A percentile compares a stretch with the other conserved stretches of the same genome.
Evolutionary conservation across 2,113 vertebrate genomes (phyloP).

Genomic region (Esox niger): DNA sequence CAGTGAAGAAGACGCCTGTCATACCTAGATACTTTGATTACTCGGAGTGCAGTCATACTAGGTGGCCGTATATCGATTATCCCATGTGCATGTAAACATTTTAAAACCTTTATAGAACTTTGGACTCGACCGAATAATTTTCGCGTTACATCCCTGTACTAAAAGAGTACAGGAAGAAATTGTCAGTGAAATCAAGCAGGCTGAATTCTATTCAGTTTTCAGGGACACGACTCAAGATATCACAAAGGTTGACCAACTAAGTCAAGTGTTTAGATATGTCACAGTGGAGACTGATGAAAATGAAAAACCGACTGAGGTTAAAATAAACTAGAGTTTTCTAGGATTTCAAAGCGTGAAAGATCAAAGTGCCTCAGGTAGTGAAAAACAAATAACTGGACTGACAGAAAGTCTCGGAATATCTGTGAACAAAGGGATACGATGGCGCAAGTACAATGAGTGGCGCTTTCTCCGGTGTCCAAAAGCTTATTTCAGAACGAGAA

Average conservation of each 20-base stretch:
- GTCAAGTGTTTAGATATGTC: slow-evolving; percentile 5
- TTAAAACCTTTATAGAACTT: too few species aligned
- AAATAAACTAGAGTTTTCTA: slow-evolving; percentile 4
- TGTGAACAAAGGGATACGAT: not conserved
- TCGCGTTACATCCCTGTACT: too few species aligned
- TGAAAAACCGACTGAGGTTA: not conserved
- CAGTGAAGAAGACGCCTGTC: too few species aligned
- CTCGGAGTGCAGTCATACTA: too few species aligned
- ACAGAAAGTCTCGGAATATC: not conserved
- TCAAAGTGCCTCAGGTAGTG: not conserved
- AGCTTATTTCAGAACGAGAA: not conserved
- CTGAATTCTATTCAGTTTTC: slow-evolving; percentile 8
- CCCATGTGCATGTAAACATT: too few species aligned
- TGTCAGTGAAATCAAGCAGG: slow-evolving; percentile 2
- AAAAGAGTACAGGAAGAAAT: slow-evolving; percentile 3
- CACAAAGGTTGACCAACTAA: not conserved
- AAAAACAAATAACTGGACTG: slow-evolving; percentile 6
- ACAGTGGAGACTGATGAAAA: slow-evolving; percentile 2
- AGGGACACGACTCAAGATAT: slow-evolving; percentile 6
- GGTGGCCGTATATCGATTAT: too few species aligned
- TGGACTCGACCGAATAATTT: too few species aligned
- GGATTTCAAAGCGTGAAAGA: not conserved
- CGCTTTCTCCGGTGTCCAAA: not conserved
- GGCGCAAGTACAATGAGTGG: not conserved
- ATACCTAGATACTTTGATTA: too few species aligned